Evolutionary conservation across 2,113 vertebrate species (phyloP).

Genomic region (Entomyzon cyanotis): DNA sequence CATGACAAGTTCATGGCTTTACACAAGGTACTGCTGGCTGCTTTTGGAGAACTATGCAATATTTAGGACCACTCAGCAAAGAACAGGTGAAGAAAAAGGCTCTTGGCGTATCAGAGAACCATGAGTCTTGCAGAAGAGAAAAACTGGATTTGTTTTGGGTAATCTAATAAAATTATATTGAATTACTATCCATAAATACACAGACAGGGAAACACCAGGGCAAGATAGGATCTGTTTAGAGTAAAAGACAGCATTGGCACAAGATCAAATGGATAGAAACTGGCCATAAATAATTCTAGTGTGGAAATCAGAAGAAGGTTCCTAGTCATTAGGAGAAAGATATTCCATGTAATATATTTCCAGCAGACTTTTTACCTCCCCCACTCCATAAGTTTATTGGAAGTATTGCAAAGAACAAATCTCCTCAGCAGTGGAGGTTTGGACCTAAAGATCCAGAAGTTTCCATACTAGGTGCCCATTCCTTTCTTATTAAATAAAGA

Average conservation of each 20-base stretch:
- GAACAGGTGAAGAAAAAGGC: neutral
- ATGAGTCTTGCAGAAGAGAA: neutral
- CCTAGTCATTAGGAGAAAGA: neutral
- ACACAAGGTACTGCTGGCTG: neutral
- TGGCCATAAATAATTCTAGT: neutral
- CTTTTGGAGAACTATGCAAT: neutral
- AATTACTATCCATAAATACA: neutral
- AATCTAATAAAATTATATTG: neutral
- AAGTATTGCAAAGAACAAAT: neutral
- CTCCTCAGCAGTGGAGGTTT: neutral
- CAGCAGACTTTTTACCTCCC: neutral
- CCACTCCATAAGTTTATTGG: neutral
- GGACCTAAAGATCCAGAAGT: neutral
- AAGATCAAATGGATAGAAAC: neutral
- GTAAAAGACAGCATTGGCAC: neutral
- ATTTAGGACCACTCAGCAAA: neutral
- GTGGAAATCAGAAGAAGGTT: slow-evolving; percentile 6
- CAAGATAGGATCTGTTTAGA: neutral
- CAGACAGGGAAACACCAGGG: neutral
- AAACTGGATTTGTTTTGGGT: neutral
- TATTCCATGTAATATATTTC: neutral
- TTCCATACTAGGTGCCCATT: neutral
- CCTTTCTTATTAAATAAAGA: neutral
- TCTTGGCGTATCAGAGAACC: neutral
- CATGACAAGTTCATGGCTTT: neutral